Conservation (phyloP, 2,113 vertebrate species). For the Pelecanus crispus region DNA sequence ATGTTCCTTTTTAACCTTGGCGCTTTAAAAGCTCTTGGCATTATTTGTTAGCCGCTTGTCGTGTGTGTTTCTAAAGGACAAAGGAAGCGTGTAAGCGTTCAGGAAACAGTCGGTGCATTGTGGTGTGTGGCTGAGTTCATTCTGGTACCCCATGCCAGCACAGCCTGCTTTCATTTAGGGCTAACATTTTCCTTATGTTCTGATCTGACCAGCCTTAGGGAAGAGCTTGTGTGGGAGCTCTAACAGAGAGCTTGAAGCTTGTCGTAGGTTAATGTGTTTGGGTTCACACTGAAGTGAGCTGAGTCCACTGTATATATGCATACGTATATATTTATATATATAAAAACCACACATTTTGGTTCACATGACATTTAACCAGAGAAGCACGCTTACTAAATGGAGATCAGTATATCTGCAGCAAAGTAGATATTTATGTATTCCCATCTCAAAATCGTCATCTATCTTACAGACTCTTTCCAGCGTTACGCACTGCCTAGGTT, state of each 20-base stretch:
- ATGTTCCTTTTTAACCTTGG: conserved; percentile 35
- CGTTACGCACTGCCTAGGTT: not conserved
- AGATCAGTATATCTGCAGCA: not conserved
- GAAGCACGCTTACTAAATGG: not conserved
- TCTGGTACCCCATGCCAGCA: not conserved
- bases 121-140: conserved; percentile 26
- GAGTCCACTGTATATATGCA: not conserved
- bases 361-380: not conserved
- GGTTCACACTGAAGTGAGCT: not conserved
- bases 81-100: conserved; percentile 34
- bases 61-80: conserved; percentile 43
- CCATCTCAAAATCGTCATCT: not conserved
- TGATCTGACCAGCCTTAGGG: not conserved
- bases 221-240: not conserved
- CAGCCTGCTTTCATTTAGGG: not conserved
- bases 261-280: not conserved
- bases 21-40: conserved; percentile 18
- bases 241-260: not conserved
- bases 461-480: not conserved
- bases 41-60: not conserved
- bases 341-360: not conserved
- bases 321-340: not conserved
- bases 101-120: conserved; percentile 27
- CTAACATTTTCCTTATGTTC: not conserved
- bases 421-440: not conserved